phyloP scores from a whole-genome alignment of 2,113 vertebrate genomes.

The Sisor rabdophorus region DNA sequence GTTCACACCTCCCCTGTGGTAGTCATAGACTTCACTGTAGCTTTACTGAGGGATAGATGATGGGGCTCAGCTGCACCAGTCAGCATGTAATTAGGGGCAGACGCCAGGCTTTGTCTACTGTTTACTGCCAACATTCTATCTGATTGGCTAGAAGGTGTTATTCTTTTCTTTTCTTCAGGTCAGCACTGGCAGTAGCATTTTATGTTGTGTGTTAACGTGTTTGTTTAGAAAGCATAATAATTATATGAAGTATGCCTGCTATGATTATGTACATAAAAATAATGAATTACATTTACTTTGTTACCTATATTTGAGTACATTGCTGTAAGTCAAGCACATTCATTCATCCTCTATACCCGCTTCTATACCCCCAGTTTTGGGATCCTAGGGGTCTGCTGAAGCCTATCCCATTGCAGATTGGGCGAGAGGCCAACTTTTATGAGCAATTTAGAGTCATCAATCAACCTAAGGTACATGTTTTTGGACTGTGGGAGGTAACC shows the following conservation, averaged over 20 bases:
- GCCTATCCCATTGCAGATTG: too few species aligned
- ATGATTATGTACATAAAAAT: background rate
- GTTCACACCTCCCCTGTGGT: slow-evolving; percentile 5
- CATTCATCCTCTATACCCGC: too few species aligned
- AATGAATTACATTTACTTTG: too few species aligned
- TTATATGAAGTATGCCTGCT: background rate
- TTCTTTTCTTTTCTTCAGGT: background rate
- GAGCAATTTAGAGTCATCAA: too few species aligned
- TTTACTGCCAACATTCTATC: background rate
- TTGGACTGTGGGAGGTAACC: too few species aligned
- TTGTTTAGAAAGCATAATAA: background rate
- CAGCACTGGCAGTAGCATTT: background rate
- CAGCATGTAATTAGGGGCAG: background rate
- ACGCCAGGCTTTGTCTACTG: background rate
- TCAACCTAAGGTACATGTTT: too few species aligned
- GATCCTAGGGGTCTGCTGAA: too few species aligned
- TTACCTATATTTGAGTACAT: too few species aligned
- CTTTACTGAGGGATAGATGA: background rate
- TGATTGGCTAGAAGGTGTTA: background rate
- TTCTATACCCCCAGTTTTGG: too few species aligned
- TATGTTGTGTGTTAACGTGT: background rate
- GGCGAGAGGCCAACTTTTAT: too few species aligned
- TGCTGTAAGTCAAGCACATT: too few species aligned
- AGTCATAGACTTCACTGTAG: background rate
- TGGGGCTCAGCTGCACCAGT: slow-evolving; percentile 11